These are phyloP conservation scores for Pterocles orientalis DNA, from an alignment of 2,113 vertebrate species.

Conservation along the genomic window DNA sequence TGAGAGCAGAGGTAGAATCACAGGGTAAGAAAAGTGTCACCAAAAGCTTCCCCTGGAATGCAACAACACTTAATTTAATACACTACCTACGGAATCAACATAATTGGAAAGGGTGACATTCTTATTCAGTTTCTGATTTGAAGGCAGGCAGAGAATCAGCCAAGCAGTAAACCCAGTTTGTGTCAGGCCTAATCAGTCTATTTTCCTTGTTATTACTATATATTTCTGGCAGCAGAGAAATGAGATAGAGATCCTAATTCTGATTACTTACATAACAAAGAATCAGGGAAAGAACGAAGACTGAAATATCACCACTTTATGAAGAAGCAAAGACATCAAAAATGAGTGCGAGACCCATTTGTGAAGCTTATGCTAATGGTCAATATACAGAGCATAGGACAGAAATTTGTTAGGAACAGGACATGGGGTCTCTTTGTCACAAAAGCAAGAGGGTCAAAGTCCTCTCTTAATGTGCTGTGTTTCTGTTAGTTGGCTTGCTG, in stretches of 20 bases:
- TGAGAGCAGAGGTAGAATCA: not conserved
- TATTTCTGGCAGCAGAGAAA: not conserved
- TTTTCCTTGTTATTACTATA: not conserved
- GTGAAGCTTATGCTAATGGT: not conserved
- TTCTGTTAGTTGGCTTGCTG: not conserved
- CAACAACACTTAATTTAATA: constrained; percentile 7
- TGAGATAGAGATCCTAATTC: not conserved
- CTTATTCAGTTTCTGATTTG: not conserved
- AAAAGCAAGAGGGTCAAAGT: not conserved
- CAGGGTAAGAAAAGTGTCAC: not conserved
- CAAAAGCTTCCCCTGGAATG: not conserved
- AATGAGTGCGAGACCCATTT: not conserved
- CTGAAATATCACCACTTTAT: not conserved
- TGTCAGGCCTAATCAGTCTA: not conserved
- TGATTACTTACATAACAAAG: not conserved
- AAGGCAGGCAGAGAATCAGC: not conserved
- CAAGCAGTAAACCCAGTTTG: not conserved
- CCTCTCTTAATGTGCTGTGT: not conserved
- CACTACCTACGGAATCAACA: not conserved
- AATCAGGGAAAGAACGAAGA: not conserved
- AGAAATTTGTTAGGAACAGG: not conserved
- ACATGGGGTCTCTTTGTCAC: not conserved
- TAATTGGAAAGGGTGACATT: not conserved
- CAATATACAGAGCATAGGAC: not conserved
- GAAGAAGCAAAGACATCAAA: not conserved